Percentiles rank a stretch among this genome's conserved stretches.
These are phyloP conservation scores for Jaculus jaculus DNA, from an alignment of 2,113 vertebrate species.

Conservation along the genomic window DNA sequence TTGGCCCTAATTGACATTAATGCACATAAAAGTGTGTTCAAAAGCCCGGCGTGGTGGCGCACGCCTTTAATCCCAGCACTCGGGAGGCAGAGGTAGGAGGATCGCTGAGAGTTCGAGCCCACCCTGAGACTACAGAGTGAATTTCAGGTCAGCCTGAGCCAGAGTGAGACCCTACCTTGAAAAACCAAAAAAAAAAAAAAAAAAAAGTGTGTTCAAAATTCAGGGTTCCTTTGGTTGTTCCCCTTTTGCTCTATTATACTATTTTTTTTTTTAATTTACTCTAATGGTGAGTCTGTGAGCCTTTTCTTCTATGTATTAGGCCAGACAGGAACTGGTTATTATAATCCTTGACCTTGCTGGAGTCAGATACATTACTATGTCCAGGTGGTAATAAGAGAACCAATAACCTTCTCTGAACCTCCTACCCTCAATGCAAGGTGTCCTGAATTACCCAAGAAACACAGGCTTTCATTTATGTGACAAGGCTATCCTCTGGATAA, in stretches of 20 bases:
- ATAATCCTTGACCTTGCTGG: background rate
- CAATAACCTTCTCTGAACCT: slow-evolving; percentile 18
- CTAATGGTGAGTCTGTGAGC: background rate
- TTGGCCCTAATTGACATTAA: background rate
- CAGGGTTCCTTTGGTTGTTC: slow-evolving; percentile 16
- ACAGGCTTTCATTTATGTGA: slow-evolving; percentile 22
- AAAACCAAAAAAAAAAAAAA: too few relatives aligned
- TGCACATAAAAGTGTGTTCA: slow-evolving; percentile 33
- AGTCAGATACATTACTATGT: background rate
- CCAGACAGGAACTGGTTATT: background rate
- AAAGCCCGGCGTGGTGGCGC: too few relatives aligned
- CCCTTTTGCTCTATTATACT: background rate
- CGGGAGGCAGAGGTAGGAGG: too few relatives aligned
- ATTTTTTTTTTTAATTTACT: background rate
- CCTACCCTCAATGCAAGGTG: background rate
- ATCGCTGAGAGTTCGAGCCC: too few relatives aligned
- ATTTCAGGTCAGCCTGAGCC: too few relatives aligned
- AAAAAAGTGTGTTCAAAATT: slow-evolving; percentile 41
- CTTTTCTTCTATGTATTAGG: slow-evolving; percentile 21
- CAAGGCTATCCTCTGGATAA: background rate
- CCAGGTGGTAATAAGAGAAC: slow-evolving; percentile 17
- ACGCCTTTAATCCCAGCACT: too few relatives aligned
- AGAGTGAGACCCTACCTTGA: too few relatives aligned
- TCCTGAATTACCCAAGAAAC: slow-evolving; percentile 44
- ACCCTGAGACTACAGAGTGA: too few relatives aligned